phyloP scores from a whole-genome alignment of 2,113 vertebrate species.

The Gavia stellata region DNA sequence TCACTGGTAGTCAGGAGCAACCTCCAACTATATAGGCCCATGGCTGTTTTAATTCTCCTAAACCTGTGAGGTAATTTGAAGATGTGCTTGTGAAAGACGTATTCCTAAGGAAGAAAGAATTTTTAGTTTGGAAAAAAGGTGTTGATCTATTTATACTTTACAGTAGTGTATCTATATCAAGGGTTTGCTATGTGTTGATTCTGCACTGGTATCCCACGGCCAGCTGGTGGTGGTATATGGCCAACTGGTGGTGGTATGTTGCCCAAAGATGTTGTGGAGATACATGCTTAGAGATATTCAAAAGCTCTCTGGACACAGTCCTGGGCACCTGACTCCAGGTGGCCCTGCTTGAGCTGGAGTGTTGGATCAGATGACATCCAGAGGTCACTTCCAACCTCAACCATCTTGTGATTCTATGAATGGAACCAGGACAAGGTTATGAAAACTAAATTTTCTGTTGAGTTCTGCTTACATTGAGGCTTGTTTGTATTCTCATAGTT shows the following conservation, averaged over 20 bases:
- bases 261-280: not conserved
- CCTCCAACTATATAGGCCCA: not conserved
- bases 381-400: too few relatives aligned
- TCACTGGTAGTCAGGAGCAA: not conserved
- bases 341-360: too few relatives aligned
- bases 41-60: not conserved
- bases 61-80: not conserved
- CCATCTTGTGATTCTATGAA: too few relatives aligned
- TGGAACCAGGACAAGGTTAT: not conserved
- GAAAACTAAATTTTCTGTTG: not conserved
- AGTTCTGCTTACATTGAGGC: not conserved
- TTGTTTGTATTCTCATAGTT: not conserved
- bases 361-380: too few relatives aligned
- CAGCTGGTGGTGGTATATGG: not conserved
- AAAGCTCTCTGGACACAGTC: too few relatives aligned
- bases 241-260: not conserved
- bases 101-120: not conserved
- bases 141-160: not conserved
- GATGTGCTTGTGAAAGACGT: not conserved
- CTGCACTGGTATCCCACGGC: not conserved
- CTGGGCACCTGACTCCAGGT: too few relatives aligned
- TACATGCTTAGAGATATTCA: not conserved
- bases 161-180: not conserved
- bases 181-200: not conserved
- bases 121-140: not conserved